Percentiles rank a stretch among this genome's conserved stretches.
Conservation (phyloP, 2,888 invertebrate genomes). For the Orgyia antiqua region DNA sequence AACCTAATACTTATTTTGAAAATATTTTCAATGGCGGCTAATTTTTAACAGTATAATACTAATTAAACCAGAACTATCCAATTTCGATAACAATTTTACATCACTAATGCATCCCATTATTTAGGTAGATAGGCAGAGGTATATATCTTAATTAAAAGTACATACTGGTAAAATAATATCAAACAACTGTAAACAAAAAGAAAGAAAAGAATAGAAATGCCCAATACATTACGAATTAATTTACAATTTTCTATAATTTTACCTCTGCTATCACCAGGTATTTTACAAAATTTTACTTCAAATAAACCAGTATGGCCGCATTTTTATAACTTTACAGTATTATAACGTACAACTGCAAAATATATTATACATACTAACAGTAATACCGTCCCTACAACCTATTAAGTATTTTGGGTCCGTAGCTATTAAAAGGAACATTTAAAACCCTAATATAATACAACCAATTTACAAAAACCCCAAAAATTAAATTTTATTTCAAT, state of each 20-base stretch:
- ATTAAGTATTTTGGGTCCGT: slow-evolving; percentile 44
- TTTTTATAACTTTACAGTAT: slow-evolving; percentile 39
- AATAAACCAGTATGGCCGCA: slow-evolving; percentile 63
- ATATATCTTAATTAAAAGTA: slow-evolving; percentile 1
- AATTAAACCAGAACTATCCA: slow-evolving; percentile 17
- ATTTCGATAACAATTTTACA: slow-evolving; percentile 50
- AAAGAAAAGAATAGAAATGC: too few relatives aligned
- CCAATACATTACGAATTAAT: too few relatives aligned
- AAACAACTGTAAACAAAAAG: neutral
- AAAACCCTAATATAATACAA: slow-evolving; percentile 14
- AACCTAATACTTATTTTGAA: too few relatives aligned
- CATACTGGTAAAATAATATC: neutral
- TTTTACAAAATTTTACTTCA: slow-evolving; percentile 33
- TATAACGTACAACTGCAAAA: slow-evolving; percentile 62
- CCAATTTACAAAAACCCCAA: neutral
- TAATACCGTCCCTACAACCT: slow-evolving; percentile 42
- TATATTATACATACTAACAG: slow-evolving; percentile 51
- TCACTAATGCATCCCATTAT: slow-evolving; percentile 46
- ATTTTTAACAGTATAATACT: slow-evolving; percentile 13
- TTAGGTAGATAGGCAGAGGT: slow-evolving; percentile 38
- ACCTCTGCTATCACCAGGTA: slow-evolving; percentile 36
- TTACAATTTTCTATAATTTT: slow-evolving; percentile 6
- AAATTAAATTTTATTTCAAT: neutral
- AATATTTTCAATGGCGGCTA: slow-evolving; percentile 11
- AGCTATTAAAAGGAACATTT: slow-evolving; percentile 11